Evolutionary conservation across 1,140 invertebrate species (phyloP), one percentile per base, ranked within the genome.

Genomic region (Rhopalosiphum maidis): DNA sequence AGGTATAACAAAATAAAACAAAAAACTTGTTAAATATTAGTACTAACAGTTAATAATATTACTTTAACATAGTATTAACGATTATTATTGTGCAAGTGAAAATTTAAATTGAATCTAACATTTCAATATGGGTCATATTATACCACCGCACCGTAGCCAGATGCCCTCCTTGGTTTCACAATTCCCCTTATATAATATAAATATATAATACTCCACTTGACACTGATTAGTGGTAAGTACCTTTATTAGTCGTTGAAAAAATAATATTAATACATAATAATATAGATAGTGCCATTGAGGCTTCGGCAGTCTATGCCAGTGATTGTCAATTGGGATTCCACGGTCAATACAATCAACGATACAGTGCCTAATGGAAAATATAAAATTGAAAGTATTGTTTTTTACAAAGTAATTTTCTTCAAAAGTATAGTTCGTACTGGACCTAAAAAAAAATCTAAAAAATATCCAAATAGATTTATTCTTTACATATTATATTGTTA

Each of bases 51-150:
- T 68, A 68, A 68, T n/a, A 68, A 30, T 15, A 15, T 68, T 68
- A 8, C 15, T n/a, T 30, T 68, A 68, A 77, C 18, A n/a, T 77
- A 77, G 15, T n/a, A 77, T 6, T 18, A n/a, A 77, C 30, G 4
- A 77, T 77, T n/a, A 77, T 77, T 68, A 68, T 30, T 77, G n/a
- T 77, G 60, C 21, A 18, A 18, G 60, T n/a, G n/a, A n/a, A 77
- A 77, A 77, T 77, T 77, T 77, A 77, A 77, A 77, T 77, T 77
- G 60, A 77, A 77, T 77, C 15, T 77, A 77, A 77, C 15, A 77
- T 77, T 77, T 18, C 30, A 77, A 77, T 77, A 15, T 77, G 15
- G 30, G n/a, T 77, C n/a, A 77, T 77, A n/a, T 77, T 2, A 41
- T 41, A n/a, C 60, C 30, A 77, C n/a, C 30, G n/a, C 60, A 77